A percentile compares a stretch with the other conserved stretches of the same genome.
phyloP scores from a whole-genome alignment of 1,140 invertebrate genomes.

The Orchestia grillus region DNA sequence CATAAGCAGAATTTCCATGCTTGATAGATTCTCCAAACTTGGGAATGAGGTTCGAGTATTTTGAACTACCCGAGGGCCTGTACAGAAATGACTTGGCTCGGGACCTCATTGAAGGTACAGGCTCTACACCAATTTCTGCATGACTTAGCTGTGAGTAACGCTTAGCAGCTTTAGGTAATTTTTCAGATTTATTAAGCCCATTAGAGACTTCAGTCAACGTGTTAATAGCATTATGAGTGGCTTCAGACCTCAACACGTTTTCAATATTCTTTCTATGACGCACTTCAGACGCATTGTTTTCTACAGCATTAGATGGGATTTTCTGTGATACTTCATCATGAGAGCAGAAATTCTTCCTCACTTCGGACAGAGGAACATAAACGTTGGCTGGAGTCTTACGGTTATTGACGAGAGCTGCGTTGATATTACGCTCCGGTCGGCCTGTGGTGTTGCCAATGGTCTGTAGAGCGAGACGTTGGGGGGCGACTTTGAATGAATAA shows the following conservation, averaged over 20 bases:
- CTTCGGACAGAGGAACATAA: conserved; percentile 46
- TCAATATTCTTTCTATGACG: not conserved
- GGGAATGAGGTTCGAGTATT: not conserved
- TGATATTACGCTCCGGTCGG: not conserved
- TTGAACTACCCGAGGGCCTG: not conserved
- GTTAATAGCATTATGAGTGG: not conserved
- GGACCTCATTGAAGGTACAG: not conserved
- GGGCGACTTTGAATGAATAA: not conserved
- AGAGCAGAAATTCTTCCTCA: conserved; percentile 15
- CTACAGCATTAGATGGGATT: not conserved
- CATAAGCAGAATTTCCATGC: conserved; percentile 9
- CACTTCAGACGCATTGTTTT: not conserved
- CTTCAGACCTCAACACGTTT: not conserved
- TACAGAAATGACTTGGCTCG: conserved; percentile 29
- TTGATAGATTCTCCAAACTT: conserved; percentile 12
- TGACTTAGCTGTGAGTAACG: not conserved
- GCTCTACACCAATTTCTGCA: not conserved
- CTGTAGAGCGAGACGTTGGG: not conserved
- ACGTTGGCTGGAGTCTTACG: conserved; percentile 30
- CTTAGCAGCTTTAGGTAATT: not conserved
- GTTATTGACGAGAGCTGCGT: not conserved
- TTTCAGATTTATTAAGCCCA: not conserved
- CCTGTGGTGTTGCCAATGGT: conserved; percentile 1
- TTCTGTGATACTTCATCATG: not conserved
- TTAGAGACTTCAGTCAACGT: not conserved